Evolutionary conservation across 2,888 invertebrate species (phyloP), one percentile per base, ranked within the genome.

Genomic region (Hydriomena furcata): DNA sequence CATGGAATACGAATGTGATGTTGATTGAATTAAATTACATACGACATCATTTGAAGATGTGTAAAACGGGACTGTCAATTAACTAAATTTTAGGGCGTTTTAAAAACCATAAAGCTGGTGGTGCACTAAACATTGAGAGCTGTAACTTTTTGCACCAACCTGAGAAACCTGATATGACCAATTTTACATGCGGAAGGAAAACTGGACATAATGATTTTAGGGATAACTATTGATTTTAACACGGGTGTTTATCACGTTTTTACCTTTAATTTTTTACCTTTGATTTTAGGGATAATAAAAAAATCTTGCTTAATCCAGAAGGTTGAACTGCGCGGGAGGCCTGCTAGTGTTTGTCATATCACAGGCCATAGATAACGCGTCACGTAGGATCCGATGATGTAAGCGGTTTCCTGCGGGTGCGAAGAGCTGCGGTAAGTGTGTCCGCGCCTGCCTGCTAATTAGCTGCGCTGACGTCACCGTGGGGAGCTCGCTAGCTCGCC

Each of bases 331-430:
- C 11, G 32, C 17, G 38, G 42, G 36, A 47, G 28, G 12, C 37
- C 20, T 11, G 6, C 25, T 17, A 20, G 35, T 48, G 52, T 49
- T 52, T 55, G 44, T 27, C 25, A 35, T 40, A 49, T 27, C 25
- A 31, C 50, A 56, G 56, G 82, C 76, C 82, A 83, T 80, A 70
- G 77, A 63, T 54, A 61, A 69, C 61, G 62, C 56, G 65, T 68
- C 82, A 82, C 79, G 79, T 83, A 80, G 68, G 58, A 57, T 55
- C 52, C 66, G 79, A 74, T 88, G 88, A 87, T 82, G 85, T 87
- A 86, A 87, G 82, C 82, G 74, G 63, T 80, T 87, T 88, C 88
- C 87, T 87, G 42, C 32, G 86, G 73, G 76, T 76, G 79, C 71
- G 68, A 67, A 62, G 68, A 71, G 42, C 17, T 63, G 71, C 66